phyloP scores from a whole-genome alignment of 2,113 vertebrate species.

The Phaetusa simplex region DNA sequence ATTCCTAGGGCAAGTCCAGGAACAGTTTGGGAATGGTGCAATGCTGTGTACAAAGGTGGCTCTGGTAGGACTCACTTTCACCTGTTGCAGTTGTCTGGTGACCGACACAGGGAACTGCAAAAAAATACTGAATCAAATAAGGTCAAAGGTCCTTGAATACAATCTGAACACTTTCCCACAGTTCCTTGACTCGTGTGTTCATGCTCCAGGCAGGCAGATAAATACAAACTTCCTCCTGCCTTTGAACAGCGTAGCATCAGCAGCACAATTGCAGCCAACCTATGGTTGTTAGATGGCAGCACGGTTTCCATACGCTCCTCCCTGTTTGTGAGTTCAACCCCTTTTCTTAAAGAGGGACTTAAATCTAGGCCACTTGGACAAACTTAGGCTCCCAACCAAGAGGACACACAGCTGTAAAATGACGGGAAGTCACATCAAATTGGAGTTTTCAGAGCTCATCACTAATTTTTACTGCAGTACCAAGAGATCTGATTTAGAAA shows the following conservation, averaged over 20 bases:
- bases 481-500: neutral
- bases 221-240: neutral
- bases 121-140: neutral
- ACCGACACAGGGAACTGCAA: neutral
- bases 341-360: neutral
- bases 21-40: neutral
- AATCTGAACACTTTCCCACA: neutral
- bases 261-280: neutral
- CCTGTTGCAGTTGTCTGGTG: neutral
- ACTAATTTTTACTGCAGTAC: neutral
- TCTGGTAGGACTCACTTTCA: neutral
- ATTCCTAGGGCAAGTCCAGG: neutral
- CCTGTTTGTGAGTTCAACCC: neutral
- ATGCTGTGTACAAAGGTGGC: fast-evolving
- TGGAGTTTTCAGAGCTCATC: neutral
- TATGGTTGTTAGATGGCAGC: fast-evolving
- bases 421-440: neutral
- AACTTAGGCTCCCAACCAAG: neutral
- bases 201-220: neutral
- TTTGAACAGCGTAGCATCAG: neutral
- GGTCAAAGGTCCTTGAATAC: neutral
- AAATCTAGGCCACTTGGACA: neutral
- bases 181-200: neutral
- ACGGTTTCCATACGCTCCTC: neutral
- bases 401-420: neutral